Conservation (phyloP, 2,797 vertebrate species). For the Halcyon smyrnensis region DNA sequence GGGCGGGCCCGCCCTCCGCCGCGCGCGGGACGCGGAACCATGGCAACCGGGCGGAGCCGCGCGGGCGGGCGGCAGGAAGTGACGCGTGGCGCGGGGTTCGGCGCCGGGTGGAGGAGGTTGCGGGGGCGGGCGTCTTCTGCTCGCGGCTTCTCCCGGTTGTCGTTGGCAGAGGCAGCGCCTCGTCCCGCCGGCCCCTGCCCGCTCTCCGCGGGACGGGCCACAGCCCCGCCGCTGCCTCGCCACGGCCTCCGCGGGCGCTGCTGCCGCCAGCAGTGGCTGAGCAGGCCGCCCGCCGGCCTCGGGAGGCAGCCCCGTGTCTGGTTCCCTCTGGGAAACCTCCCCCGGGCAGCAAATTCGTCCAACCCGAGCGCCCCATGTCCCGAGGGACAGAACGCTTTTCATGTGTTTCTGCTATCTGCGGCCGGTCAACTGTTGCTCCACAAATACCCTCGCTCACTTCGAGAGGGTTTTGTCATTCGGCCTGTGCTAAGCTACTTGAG, state of each 20-base stretch:
- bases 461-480: too few species aligned
- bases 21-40: too few species aligned
- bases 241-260: background rate
- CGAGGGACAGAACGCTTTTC: accelerated
- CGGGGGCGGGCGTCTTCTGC: too few species aligned
- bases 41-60: too few species aligned
- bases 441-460: accelerated
- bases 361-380: accelerated
- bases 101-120: too few species aligned
- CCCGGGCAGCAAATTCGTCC: accelerated
- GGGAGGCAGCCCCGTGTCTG: accelerated
- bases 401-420: accelerated
- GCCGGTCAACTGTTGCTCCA: accelerated
- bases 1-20: too few species aligned
- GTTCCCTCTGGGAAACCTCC: accelerated
- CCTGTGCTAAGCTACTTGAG: accelerated
- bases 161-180: background rate
- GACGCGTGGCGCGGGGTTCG: too few species aligned
- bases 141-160: too few species aligned
- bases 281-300: too few species aligned
- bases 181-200: too few species aligned
- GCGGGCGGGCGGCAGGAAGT: too few species aligned
- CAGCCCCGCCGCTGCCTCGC: background rate
- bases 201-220: background rate
- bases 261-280: accelerated